These are phyloP conservation scores for Globodera ellingtonae DNA, from an alignment of 1,140 invertebrate genomes.

Conservation along the genomic window DNA sequence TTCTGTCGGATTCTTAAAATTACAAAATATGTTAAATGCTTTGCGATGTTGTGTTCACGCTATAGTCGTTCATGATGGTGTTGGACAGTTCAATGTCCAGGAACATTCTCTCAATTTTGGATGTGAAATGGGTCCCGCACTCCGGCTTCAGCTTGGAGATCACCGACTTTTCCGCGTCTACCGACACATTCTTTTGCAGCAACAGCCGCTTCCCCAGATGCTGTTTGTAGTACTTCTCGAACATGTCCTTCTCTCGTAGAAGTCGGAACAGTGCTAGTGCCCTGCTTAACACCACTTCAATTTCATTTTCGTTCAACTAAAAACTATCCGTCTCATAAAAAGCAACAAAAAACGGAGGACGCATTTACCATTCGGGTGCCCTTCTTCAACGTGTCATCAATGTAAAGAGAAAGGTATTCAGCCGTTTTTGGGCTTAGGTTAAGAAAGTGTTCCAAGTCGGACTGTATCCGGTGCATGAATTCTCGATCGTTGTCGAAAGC, in stretches of 20 bases:
- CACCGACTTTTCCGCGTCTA: slow-evolving; percentile 99
- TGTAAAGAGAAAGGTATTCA: slow-evolving; percentile 96
- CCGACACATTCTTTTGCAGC: slow-evolving; percentile 95
- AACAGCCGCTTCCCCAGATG: slow-evolving; percentile 95
- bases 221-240: slow-evolving; percentile 97
- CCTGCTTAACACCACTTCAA: slow-evolving; percentile 94
- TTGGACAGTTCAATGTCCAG: slow-evolving; percentile 99
- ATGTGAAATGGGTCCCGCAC: slow-evolving; percentile 99
- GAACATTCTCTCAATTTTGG: slow-evolving; percentile 99
- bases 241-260: slow-evolving; percentile 98
- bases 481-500: slow-evolving; percentile 85
- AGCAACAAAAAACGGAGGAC: background rate
- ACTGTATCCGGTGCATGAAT: slow-evolving; percentile 91
- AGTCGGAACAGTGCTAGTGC: slow-evolving; percentile 99
- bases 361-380: slow-evolving; percentile 86
- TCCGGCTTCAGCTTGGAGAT: slow-evolving; percentile 92
- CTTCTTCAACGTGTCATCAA: slow-evolving; percentile 99
- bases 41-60: slow-evolving; percentile 3
- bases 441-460: slow-evolving; percentile 97
- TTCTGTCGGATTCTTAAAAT: slow-evolving; percentile 60
- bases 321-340: slow-evolving; percentile 65
- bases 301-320: slow-evolving; percentile 96
- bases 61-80: slow-evolving; percentile 95
- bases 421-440: slow-evolving; percentile 96
- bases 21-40: background rate